phyloP scores from a whole-genome alignment of 2,888 invertebrate genomes.

The Helleia helle region DNA sequence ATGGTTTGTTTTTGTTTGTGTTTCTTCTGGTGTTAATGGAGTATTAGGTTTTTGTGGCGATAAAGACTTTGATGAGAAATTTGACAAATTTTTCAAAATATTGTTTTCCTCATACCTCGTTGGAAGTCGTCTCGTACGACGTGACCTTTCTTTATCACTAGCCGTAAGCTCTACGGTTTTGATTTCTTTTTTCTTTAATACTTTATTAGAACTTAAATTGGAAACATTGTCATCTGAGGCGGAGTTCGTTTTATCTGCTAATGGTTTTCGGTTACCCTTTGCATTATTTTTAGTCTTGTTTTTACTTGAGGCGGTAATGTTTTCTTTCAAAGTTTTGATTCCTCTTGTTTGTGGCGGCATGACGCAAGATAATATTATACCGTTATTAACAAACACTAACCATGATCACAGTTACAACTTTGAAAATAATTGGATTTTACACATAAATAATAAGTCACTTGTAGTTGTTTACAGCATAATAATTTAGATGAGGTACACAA shows the following conservation, averaged over 20 bases:
- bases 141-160: constrained; percentile 26
- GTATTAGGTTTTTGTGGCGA: constrained; percentile 9
- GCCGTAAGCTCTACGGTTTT: constrained; percentile 12
- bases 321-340: constrained; percentile 46
- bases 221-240: constrained; percentile 52
- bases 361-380: constrained; percentile 24
- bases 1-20: neutral
- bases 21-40: no score
- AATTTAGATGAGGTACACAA: no score
- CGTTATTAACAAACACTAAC: neutral
- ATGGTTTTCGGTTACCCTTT: constrained; percentile 30
- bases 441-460: no score
- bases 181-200: constrained; percentile 19
- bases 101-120: constrained; percentile 37
- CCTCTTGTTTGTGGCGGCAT: constrained; percentile 55
- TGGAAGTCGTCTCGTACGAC: constrained; percentile 42
- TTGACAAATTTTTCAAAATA: constrained; percentile 31
- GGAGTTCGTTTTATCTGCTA: constrained; percentile 59
- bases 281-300: constrained; percentile 3
- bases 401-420: neutral
- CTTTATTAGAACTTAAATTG: constrained; percentile 24
- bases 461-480: no score
- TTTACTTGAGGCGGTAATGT: constrained; percentile 28
- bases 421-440: no score
- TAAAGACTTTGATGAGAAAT: constrained; percentile 11